phyloP scores from a whole-genome alignment of 2,888 invertebrate species.

The Steinernema hermaphroditum region DNA sequence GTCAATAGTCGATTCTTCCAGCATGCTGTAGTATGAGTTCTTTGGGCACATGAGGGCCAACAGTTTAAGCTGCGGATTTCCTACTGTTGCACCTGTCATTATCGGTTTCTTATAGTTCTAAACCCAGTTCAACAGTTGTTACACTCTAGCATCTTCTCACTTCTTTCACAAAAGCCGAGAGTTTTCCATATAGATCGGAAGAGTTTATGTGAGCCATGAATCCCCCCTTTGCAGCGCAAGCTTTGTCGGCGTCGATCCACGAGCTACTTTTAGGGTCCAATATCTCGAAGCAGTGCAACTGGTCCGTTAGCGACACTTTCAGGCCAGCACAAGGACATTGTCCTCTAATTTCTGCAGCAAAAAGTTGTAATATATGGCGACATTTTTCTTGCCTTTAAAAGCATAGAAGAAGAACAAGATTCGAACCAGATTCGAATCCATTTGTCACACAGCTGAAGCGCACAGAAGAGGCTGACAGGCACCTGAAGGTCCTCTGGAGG shows the following conservation, averaged over 20 bases:
- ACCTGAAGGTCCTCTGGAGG: not conserved
- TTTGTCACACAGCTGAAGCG: not conserved
- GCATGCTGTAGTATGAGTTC: conserved; percentile 43
- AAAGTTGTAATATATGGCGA: not conserved
- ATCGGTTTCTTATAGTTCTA: conserved; percentile 46
- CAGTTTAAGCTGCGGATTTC: conserved; percentile 45
- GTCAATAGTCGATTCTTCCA: conserved; percentile 34
- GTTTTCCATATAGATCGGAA: conserved; percentile 12
- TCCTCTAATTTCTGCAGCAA: not conserved
- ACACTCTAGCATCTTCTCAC: not conserved
- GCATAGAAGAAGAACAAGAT: not conserved
- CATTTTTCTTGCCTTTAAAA: not conserved
- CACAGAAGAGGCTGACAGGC: not conserved
- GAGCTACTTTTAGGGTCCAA: conserved; percentile 25
- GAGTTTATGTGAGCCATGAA: conserved; percentile 47
- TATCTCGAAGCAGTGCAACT: conserved; percentile 39
- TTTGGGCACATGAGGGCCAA: conserved; percentile 50
- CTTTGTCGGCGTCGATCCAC: conserved; percentile 49
- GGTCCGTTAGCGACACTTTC: conserved; percentile 21
- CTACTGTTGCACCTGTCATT: conserved; percentile 53
- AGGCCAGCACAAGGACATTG: conserved; percentile 31
- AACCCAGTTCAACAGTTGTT: not conserved
- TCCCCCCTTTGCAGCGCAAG: conserved; percentile 48
- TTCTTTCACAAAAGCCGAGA: conserved; percentile 32
- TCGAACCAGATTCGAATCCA: not conserved